Conservation (phyloP, 2,797 vertebrate species). For the Percopsis omiscomaycus region DNA sequence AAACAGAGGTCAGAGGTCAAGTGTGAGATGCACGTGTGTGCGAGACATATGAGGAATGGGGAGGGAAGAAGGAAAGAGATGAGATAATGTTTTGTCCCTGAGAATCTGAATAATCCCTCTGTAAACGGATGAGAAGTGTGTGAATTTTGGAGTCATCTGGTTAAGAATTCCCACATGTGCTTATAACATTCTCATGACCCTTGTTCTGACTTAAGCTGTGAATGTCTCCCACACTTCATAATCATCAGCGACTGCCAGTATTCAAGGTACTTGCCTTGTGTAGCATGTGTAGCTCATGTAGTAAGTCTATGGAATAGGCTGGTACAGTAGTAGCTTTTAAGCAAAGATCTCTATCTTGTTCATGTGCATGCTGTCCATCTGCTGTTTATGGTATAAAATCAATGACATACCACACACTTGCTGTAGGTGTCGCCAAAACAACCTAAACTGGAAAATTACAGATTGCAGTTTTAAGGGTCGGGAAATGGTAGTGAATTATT, state of each 20-base stretch:
- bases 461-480: no score
- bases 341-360: no score
- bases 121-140: conserved; percentile 29
- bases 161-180: conserved; percentile 51
- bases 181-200: conserved; percentile 40
- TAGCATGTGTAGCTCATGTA: no score
- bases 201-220: not conserved
- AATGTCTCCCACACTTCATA: conserved; percentile 36
- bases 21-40: not conserved
- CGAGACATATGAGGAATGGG: not conserved
- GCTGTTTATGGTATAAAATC: no score
- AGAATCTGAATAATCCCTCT: conserved; percentile 29
- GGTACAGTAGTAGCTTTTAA: no score
- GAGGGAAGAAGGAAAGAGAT: conserved; percentile 18
- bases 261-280: not conserved
- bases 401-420: no score
- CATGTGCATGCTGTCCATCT: no score
- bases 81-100: conserved; percentile 47
- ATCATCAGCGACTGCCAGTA: conserved; percentile 14
- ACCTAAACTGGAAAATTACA: no score
- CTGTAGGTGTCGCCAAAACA: no score
- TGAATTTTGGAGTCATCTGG: conserved; percentile 30
- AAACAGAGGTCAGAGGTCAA: conserved; percentile 17
- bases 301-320: no score
- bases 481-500: no score